Conservation (phyloP, 1,140 invertebrate genomes). For the Radopholus similis region DNA sequence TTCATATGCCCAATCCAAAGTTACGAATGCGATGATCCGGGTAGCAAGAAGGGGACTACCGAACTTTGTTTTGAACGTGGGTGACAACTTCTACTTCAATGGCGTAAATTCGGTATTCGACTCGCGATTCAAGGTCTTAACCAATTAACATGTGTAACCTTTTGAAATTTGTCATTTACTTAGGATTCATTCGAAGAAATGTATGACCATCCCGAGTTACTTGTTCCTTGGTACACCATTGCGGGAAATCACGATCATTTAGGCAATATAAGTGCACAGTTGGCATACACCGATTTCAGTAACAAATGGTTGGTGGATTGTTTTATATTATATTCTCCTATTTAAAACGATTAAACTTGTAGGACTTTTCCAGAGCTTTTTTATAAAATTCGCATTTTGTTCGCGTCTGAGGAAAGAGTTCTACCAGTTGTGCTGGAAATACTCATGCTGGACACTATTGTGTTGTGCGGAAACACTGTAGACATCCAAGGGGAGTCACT, state of each 20-base stretch:
- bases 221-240: slow-evolving; percentile 61
- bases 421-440: slow-evolving; percentile 31
- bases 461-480: slow-evolving; percentile 47
- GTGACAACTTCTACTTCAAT: slow-evolving; percentile 48
- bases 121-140: slow-evolving; percentile 34
- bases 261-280: slow-evolving; percentile 62
- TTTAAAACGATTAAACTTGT: slow-evolving; percentile 6
- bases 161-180: slow-evolving; percentile 1
- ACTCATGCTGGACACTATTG: slow-evolving; percentile 44
- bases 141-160: neutral
- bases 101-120: slow-evolving; percentile 38
- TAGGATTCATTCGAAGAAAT: slow-evolving; percentile 45
- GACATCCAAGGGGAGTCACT: slow-evolving; percentile 39
- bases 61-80: slow-evolving; percentile 43
- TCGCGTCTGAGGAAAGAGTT: no score
- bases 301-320: slow-evolving; percentile 60
- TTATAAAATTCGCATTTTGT: slow-evolving; percentile 30
- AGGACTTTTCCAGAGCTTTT: slow-evolving; percentile 48
- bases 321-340: neutral
- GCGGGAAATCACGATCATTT: slow-evolving; percentile 65
- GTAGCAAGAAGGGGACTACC: slow-evolving; percentile 15
- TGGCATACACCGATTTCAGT: slow-evolving; percentile 61
- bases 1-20: slow-evolving; percentile 35
- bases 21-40: slow-evolving; percentile 27
- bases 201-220: slow-evolving; percentile 20